A percentile compares a stretch with the other conserved stretches of the same genome.
phyloP scores from a whole-genome alignment of 2,888 invertebrate species.

The Isoperla grammatica region DNA sequence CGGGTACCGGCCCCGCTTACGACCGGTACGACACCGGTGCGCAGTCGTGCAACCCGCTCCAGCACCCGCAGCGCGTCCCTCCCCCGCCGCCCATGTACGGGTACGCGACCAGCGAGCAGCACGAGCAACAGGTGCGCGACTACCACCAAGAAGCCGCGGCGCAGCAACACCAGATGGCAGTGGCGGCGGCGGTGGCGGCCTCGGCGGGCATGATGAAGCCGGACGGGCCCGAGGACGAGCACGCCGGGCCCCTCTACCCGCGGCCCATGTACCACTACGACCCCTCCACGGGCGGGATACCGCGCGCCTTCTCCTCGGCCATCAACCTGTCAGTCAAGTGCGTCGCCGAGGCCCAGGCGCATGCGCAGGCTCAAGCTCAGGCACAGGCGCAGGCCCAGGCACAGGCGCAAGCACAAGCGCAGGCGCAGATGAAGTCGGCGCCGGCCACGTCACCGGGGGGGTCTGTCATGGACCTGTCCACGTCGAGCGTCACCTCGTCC shows the following conservation, averaged over 20 bases:
- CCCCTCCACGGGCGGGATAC: constrained; percentile 62
- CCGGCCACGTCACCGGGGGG: constrained; percentile 72
- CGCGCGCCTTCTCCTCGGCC: constrained; percentile 61
- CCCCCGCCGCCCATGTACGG: constrained; percentile 55
- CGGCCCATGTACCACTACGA: constrained; percentile 82
- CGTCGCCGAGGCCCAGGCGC: constrained; percentile 60
- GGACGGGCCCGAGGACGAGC: constrained; percentile 58
- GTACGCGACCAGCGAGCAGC: constrained; percentile 45
- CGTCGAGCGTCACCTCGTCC: constrained; percentile 75
- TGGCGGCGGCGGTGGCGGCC: constrained; percentile 48
- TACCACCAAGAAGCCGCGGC: constrained; percentile 52
- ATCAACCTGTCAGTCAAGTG: constrained; percentile 83
- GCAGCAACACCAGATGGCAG: constrained; percentile 50
- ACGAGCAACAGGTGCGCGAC: constrained; percentile 55
- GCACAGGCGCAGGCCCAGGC: constrained; percentile 55
- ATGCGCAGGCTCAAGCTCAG: constrained; percentile 33
- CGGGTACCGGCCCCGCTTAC: constrained; percentile 54
- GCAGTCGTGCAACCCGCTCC: constrained; percentile 36
- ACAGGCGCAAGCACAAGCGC: constrained; percentile 35
- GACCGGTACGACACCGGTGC: constrained; percentile 55
- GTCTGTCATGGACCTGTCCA: constrained; percentile 80
- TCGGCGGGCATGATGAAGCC: constrained; percentile 60
- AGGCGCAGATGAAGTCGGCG: constrained; percentile 51
- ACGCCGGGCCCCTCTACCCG: constrained; percentile 67
- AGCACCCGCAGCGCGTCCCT: constrained; percentile 39